These are phyloP conservation scores for Bembecia ichneumoniformis DNA, from an alignment of 2,888 invertebrate species.

Conservation along the genomic window DNA sequence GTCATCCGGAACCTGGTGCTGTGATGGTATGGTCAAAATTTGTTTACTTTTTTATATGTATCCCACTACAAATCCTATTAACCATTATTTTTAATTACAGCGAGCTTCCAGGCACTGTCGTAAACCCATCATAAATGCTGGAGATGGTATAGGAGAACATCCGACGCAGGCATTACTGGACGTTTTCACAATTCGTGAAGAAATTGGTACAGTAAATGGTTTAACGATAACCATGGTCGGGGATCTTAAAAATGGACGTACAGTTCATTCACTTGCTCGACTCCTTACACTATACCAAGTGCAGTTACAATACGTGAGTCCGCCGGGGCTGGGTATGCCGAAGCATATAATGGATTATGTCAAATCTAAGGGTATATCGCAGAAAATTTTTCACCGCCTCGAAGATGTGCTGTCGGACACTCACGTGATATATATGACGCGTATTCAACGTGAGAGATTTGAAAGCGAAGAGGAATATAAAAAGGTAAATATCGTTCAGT, in stretches of 20 bases:
- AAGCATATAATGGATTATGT: conserved; percentile 86
- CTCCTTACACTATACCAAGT: conserved; percentile 95
- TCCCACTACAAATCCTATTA: neutral
- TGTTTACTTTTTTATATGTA: conserved; percentile 1
- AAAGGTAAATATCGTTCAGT: conserved; percentile 67
- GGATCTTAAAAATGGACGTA: conserved; percentile 97
- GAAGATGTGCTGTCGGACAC: conserved; percentile 92
- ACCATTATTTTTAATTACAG: conserved; percentile 50
- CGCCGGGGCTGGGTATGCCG: conserved; percentile 92
- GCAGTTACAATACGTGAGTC: conserved; percentile 92
- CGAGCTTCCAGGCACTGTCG: conserved; percentile 85
- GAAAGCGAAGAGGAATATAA: conserved; percentile 86
- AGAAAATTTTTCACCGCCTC: conserved; percentile 79
- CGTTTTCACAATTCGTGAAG: conserved; percentile 97
- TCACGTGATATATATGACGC: conserved; percentile 98
- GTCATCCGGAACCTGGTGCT: conserved; percentile 95
- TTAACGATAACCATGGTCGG: conserved; percentile 98
- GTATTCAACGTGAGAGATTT: conserved; percentile 97
- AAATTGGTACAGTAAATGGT: conserved; percentile 98
- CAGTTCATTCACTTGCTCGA: conserved; percentile 96
- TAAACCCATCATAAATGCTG: conserved; percentile 97
- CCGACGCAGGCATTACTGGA: conserved; percentile 98
- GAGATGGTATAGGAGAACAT: conserved; percentile 97
- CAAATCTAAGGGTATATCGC: conserved; percentile 81
- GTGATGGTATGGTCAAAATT: conserved; percentile 78